Percentiles rank a stretch among this genome's conserved stretches.
Evolutionary conservation across 1,140 invertebrate genomes (phyloP).

Genomic region (Potamilus streckersoni): DNA sequence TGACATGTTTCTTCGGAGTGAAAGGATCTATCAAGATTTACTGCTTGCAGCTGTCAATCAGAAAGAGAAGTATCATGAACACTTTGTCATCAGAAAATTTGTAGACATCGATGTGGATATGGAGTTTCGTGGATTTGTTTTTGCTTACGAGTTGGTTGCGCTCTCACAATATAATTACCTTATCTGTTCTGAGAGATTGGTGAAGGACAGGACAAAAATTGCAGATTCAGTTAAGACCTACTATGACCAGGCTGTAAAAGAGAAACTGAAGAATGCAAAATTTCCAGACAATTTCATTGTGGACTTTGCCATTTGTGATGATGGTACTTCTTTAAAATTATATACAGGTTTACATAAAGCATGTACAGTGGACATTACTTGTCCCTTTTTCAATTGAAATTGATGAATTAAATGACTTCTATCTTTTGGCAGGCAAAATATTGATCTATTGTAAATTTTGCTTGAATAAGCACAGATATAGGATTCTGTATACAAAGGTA

Average conservation of each 20-base stretch:
- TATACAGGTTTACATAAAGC: background rate
- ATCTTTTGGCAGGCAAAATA: no score
- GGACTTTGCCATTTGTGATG: slow-evolving; percentile 54
- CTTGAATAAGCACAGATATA: no score
- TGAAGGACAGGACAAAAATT: slow-evolving; percentile 34
- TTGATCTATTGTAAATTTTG: no score
- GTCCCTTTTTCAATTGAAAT: no score
- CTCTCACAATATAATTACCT: slow-evolving; percentile 62
- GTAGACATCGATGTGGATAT: slow-evolving; percentile 59
- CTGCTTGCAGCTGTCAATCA: slow-evolving; percentile 47
- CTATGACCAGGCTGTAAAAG: slow-evolving; percentile 35
- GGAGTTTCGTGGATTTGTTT: slow-evolving; percentile 62
- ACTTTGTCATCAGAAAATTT: slow-evolving; percentile 57
- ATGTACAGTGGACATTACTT: no score
- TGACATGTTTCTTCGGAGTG: slow-evolving; percentile 55
- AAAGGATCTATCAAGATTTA: slow-evolving; percentile 59
- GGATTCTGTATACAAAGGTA: no score
- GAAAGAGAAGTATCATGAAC: slow-evolving; percentile 47
- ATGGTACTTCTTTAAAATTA: slow-evolving; percentile 32
- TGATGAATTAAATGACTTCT: no score
- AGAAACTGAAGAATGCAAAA: slow-evolving; percentile 31
- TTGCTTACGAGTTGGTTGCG: slow-evolving; percentile 37
- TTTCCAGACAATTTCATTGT: slow-evolving; percentile 52
- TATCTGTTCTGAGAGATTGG: slow-evolving; percentile 49
- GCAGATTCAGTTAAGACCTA: slow-evolving; percentile 32